Conservation (phyloP, 1,140 invertebrate genomes). For the Trichonephila clavipes region DNA sequence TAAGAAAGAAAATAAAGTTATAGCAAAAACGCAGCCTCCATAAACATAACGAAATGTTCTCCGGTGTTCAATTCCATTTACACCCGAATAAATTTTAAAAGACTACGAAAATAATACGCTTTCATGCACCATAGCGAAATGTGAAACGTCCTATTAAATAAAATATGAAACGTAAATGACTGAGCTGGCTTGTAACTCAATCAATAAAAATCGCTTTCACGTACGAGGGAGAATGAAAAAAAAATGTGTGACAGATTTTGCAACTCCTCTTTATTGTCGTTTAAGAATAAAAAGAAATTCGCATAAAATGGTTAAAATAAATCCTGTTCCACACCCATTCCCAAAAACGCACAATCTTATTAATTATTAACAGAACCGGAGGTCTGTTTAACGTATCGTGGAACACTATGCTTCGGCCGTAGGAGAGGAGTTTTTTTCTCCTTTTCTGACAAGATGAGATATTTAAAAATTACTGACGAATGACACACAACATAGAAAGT, state of each 20-base stretch:
- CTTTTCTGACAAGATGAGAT: constrained; percentile 33
- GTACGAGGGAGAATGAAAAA: neutral
- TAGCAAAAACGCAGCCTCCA: neutral
- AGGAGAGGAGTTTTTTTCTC: neutral
- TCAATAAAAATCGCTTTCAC: constrained; percentile 9
- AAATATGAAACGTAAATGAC: constrained; percentile 31
- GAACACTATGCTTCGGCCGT: neutral
- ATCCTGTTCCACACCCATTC: constrained; percentile 47
- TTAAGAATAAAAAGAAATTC: constrained; percentile 20
- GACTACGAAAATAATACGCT: neutral
- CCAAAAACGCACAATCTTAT: constrained; percentile 10
- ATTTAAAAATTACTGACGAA: constrained; percentile 64
- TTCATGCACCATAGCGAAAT: neutral
- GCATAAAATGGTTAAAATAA: constrained; percentile 39
- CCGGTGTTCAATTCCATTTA: neutral
- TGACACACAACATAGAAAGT: neutral
- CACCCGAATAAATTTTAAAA: constrained; percentile 34
- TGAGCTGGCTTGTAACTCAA: neutral
- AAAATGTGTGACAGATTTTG: constrained; percentile 14
- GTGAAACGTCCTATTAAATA: constrained; percentile 31
- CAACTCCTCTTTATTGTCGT: constrained; percentile 24
- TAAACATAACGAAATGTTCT: neutral
- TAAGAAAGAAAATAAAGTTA: neutral
- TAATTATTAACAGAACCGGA: constrained; percentile 60
- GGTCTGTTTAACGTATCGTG: constrained; percentile 35